Conservation (phyloP, 2,113 vertebrate genomes). For the Amphiprion percula region DNA sequence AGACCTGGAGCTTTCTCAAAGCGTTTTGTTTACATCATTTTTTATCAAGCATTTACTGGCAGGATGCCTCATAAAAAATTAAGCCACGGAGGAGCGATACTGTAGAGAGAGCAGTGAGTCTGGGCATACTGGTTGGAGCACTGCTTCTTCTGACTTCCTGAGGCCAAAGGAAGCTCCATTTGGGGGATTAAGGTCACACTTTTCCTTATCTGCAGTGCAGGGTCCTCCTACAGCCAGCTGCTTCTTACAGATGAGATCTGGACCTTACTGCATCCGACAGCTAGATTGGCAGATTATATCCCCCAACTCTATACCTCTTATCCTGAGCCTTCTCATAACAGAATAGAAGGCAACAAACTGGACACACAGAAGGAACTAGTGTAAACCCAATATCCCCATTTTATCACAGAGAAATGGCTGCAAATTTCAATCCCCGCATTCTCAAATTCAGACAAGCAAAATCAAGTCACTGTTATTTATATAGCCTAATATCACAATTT, state of each 20-base stretch:
- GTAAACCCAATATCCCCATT: conserved; percentile 4
- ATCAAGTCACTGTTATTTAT: neutral
- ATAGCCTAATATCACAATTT: neutral
- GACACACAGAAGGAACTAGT: conserved; percentile 7
- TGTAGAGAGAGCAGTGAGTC: neutral
- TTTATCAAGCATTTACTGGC: conserved; percentile 47
- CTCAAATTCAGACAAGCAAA: neutral
- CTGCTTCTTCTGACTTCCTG: conserved; percentile 44
- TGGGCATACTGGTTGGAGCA: conserved; percentile 21
- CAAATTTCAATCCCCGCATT: conserved; percentile 7
- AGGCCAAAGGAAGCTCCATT: conserved; percentile 63
- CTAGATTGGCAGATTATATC: conserved; percentile 52
- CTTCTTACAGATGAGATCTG: conserved; percentile 72
- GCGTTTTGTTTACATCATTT: conserved; percentile 33
- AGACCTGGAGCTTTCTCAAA: conserved; percentile 24
- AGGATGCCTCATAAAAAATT: conserved; percentile 37
- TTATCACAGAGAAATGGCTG: conserved; percentile 4
- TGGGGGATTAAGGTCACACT: conserved; percentile 64
- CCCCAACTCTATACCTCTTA: conserved; percentile 41
- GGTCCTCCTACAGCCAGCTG: conserved; percentile 53
- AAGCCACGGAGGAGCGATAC: conserved; percentile 36
- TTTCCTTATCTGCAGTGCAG: conserved; percentile 67
- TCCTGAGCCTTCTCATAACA: conserved; percentile 39
- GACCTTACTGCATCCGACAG: conserved; percentile 47
- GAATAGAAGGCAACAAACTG: conserved; percentile 47